These are phyloP conservation scores for Coptotermes formosanus DNA, from an alignment of 1,140 invertebrate genomes.

Conservation along the genomic window DNA sequence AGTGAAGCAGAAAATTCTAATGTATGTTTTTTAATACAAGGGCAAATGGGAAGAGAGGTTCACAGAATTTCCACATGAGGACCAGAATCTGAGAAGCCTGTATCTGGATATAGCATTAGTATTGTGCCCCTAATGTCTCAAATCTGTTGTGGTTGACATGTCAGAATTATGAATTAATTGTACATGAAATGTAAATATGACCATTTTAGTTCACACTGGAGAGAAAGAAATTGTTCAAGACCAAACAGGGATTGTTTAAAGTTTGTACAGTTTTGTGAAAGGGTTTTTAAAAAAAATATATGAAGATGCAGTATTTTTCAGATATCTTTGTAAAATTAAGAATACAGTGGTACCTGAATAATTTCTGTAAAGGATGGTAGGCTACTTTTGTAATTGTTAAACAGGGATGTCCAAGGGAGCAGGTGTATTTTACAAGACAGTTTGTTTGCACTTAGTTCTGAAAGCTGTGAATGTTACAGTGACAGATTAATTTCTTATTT, in stretches of 20 bases:
- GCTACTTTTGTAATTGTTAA: neutral
- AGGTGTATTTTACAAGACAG: neutral
- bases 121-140: neutral
- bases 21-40: neutral
- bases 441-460: neutral
- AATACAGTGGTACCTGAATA: neutral
- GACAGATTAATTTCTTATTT: no score
- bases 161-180: neutral
- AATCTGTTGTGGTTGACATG: neutral
- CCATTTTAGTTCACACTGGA: neutral
- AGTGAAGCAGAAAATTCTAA: neutral
- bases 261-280: neutral
- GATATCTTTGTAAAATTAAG: neutral
- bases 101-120: neutral
- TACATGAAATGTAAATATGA: neutral
- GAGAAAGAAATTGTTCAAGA: neutral
- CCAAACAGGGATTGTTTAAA: neutral
- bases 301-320: conserved; percentile 17
- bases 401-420: neutral
- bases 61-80: neutral
- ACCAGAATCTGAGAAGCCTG: neutral
- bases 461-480: no score
- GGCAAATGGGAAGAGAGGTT: neutral
- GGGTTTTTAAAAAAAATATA: neutral
- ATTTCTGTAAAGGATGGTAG: neutral